These are phyloP conservation scores for Hesperophylax magnus DNA, from an alignment of 1,140 invertebrate species.

Conservation along the genomic window DNA sequence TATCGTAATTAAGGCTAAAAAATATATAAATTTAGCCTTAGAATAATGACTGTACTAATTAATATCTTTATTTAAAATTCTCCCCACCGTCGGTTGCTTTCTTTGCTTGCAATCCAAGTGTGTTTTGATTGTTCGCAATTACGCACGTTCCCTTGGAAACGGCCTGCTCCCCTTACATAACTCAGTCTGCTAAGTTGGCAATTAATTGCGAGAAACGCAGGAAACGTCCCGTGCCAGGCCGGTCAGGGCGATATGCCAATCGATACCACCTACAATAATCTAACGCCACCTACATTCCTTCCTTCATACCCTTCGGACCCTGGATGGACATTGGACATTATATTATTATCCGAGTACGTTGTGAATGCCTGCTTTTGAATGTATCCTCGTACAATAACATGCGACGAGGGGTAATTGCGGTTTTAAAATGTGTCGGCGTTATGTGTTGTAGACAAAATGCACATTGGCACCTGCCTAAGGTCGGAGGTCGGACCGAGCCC, in stretches of 20 bases:
- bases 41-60: too few relatives aligned
- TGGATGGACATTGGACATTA: too few relatives aligned
- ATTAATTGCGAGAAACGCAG: conserved; percentile 55
- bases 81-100: background rate
- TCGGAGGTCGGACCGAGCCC: background rate
- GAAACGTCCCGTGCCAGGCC: conserved; percentile 52
- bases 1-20: too few relatives aligned
- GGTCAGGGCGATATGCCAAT: background rate
- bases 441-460: background rate
- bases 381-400: too few relatives aligned
- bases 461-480: background rate
- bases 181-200: conserved; percentile 45
- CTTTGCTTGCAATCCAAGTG: conserved; percentile 3
- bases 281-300: too few relatives aligned
- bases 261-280: background rate
- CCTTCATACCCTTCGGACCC: too few relatives aligned
- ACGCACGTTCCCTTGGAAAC: conserved; percentile 44
- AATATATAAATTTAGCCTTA: too few relatives aligned
- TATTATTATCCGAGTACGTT: too few relatives aligned
- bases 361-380: too few relatives aligned
- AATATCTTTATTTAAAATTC: background rate
- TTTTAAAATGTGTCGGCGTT: too few relatives aligned
- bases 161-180: conserved; percentile 39
- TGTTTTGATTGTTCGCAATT: conserved; percentile 52
- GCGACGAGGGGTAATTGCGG: too few relatives aligned